phyloP scores from a whole-genome alignment of 2,888 invertebrate species.

The Pristionchus arcanus region DNA sequence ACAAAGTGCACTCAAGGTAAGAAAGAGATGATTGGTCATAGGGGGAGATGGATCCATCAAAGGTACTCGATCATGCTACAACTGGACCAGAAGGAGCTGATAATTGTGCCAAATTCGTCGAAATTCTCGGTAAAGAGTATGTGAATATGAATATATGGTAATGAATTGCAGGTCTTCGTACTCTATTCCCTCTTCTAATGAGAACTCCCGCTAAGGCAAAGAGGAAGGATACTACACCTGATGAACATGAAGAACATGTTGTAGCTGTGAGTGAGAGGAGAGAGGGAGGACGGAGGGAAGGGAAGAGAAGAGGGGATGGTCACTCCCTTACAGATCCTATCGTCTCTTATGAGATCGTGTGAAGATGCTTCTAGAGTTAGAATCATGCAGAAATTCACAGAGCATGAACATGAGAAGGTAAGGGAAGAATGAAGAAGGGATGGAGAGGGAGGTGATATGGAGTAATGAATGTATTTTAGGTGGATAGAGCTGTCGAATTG shows the following conservation, averaged over 20 bases:
- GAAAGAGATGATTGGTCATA: neutral
- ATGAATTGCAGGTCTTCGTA: slow-evolving; percentile 86
- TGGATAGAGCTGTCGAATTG: slow-evolving; percentile 94
- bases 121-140: slow-evolving; percentile 86
- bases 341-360: slow-evolving; percentile 94
- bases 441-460: neutral
- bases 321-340: slow-evolving; percentile 82
- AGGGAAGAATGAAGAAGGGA: neutral
- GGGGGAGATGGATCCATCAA: neutral
- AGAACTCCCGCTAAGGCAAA: slow-evolving; percentile 93
- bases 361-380: slow-evolving; percentile 92
- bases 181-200: slow-evolving; percentile 98
- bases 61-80: slow-evolving; percentile 92
- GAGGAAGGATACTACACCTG: slow-evolving; percentile 81
- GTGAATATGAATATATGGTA: neutral
- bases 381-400: slow-evolving; percentile 94
- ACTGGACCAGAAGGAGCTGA: slow-evolving; percentile 93
- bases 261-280: slow-evolving; percentile 80
- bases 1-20: slow-evolving; percentile 91
- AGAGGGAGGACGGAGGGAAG: neutral
- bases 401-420: slow-evolving; percentile 96
- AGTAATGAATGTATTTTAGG: neutral
- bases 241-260: slow-evolving; percentile 88
- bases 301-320: neutral
- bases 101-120: slow-evolving; percentile 95